A percentile compares a stretch with the other conserved stretches of the same genome.
Evolutionary conservation across 2,797 vertebrate genomes (phyloP).

Genomic region (Eidolon dupreanum): DNA sequence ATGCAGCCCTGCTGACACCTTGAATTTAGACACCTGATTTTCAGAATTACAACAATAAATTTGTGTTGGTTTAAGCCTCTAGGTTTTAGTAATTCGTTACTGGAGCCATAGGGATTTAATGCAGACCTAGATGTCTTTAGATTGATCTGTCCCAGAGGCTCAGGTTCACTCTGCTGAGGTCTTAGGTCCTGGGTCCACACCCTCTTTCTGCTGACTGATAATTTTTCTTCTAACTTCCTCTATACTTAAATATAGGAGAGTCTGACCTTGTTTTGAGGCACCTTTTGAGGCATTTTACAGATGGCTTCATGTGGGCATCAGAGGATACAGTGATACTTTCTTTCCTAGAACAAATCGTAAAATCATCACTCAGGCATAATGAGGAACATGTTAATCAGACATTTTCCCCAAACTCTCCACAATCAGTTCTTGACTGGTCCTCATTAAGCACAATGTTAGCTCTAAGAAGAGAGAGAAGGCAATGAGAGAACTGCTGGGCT

Average conservation of each 20-base stretch:
- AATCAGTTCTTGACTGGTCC: background rate
- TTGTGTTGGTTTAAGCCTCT: background rate
- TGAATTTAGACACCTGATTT: background rate
- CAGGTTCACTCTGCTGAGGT: background rate
- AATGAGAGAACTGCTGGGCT: background rate
- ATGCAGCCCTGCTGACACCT: too few species aligned
- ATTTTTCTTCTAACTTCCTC: background rate
- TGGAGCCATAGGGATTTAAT: background rate
- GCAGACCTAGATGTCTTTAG: background rate
- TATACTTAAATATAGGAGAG: background rate
- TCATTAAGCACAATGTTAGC: background rate
- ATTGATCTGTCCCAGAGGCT: background rate
- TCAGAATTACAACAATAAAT: background rate
- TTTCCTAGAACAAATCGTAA: background rate
- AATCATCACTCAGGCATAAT: background rate
- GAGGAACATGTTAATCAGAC: background rate
- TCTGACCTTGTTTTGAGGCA: background rate
- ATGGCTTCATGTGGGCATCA: background rate
- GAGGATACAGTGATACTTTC: background rate
- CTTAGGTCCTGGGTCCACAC: background rate
- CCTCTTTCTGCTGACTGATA: background rate
- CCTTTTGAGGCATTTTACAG: background rate
- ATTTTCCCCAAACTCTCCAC: background rate
- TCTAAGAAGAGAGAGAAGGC: background rate
- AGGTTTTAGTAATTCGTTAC: background rate